phyloP scores from a whole-genome alignment of 2,113 vertebrate species.

The Scomber colias region DNA sequence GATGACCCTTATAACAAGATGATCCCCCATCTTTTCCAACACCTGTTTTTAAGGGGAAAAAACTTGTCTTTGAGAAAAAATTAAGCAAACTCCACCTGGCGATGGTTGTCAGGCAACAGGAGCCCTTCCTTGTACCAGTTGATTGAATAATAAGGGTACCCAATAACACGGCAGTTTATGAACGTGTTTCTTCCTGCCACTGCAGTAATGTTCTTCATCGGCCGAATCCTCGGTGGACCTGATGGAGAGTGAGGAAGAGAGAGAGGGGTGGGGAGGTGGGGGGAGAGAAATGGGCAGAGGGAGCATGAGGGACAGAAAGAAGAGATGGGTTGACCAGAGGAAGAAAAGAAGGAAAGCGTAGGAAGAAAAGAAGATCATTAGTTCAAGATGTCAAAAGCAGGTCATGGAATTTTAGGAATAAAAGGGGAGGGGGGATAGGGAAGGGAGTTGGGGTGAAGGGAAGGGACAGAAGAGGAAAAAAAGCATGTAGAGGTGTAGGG shows the following conservation, averaged over 20 bases:
- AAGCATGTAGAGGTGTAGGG: constrained; percentile 26
- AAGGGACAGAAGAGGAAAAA: constrained; percentile 42
- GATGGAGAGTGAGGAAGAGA: constrained; percentile 45
- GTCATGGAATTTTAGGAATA: constrained; percentile 77
- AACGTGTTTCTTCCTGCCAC: constrained; percentile 97
- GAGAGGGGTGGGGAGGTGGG: constrained; percentile 24
- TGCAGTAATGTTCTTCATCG: constrained; percentile 97
- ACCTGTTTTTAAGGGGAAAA: too few species aligned
- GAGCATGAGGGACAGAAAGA: neutral
- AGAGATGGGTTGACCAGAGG: constrained; percentile 51
- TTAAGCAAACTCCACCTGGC: constrained; percentile 83
- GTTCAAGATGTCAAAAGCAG: constrained; percentile 63
- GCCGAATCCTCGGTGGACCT: constrained; percentile 97
- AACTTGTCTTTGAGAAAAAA: neutral
- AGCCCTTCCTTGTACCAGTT: constrained; percentile 98
- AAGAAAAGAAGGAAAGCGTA: constrained; percentile 35
- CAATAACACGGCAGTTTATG: constrained; percentile 98
- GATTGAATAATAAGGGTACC: constrained; percentile 99
- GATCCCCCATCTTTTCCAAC: too few species aligned
- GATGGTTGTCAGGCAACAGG: constrained; percentile 97
- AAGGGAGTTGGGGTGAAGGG: constrained; percentile 40
- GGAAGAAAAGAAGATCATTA: constrained; percentile 65
- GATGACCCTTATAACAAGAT: too few species aligned
- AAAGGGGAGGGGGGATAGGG: constrained; percentile 51
- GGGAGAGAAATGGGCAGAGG: constrained; percentile 28